These are phyloP conservation scores for Elmis aenea DNA, from an alignment of 2,888 invertebrate genomes.

Conservation along the genomic window DNA sequence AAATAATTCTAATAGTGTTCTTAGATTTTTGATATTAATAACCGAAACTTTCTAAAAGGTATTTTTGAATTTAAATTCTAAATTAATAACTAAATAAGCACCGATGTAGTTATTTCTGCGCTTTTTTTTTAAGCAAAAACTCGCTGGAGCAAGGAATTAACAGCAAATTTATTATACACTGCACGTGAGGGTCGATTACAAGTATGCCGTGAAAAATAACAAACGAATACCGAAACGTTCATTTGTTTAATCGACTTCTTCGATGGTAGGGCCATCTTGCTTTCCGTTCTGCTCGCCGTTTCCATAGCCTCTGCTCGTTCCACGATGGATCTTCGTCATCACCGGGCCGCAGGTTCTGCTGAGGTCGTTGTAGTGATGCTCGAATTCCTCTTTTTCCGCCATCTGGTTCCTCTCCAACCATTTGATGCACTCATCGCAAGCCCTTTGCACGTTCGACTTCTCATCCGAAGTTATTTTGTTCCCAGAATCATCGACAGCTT, in stretches of 20 bases:
- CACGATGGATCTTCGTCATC: slow-evolving; percentile 53
- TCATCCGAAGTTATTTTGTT: slow-evolving; percentile 55
- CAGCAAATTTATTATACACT: too few relatives aligned
- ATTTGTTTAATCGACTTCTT: slow-evolving; percentile 43
- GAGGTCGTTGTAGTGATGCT: slow-evolving; percentile 57
- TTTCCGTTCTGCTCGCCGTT: slow-evolving; percentile 26
- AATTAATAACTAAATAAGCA: too few relatives aligned
- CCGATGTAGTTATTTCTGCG: too few relatives aligned
- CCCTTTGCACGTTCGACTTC: slow-evolving; percentile 43
- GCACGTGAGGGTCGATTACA: too few relatives aligned
- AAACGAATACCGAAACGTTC: too few relatives aligned
- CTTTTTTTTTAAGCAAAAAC: too few relatives aligned
- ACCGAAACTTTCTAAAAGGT: too few relatives aligned
- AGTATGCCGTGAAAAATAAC: too few relatives aligned
- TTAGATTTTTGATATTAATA: too few relatives aligned
- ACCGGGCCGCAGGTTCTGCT: slow-evolving; percentile 55
- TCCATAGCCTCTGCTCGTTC: slow-evolving; percentile 12
- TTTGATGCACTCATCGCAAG: slow-evolving; percentile 57
- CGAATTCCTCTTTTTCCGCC: slow-evolving; percentile 62
- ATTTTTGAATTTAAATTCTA: too few relatives aligned
- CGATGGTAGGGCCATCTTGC: slow-evolving; percentile 40
- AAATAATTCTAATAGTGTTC: too few relatives aligned
- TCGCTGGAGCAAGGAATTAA: too few relatives aligned
- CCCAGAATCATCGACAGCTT: slow-evolving; percentile 62
- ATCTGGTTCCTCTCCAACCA: slow-evolving; percentile 68